Percentiles rank a stretch among this genome's conserved stretches.
phyloP scores from a whole-genome alignment of 2,113 vertebrate genomes.

The Grus americana region DNA sequence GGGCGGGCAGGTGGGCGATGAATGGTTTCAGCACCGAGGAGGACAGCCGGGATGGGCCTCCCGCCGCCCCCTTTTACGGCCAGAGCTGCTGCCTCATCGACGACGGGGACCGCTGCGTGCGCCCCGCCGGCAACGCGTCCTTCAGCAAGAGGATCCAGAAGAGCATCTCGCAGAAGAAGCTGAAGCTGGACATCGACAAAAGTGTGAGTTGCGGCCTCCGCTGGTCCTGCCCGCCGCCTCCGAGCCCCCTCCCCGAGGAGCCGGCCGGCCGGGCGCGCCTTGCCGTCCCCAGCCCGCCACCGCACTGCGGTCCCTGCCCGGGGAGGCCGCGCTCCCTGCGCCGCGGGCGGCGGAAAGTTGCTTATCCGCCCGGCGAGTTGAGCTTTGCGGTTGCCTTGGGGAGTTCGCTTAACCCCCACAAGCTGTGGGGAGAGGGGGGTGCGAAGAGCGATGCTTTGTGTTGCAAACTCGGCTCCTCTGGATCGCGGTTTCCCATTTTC shows the following conservation, averaged over 20 bases:
- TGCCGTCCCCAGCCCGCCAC: neutral
- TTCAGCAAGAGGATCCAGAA: slow-evolving; percentile 87
- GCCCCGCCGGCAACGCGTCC: slow-evolving; percentile 95
- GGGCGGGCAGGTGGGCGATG: slow-evolving; percentile 74
- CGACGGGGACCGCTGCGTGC: slow-evolving; percentile 92
- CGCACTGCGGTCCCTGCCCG: slow-evolving; percentile 20
- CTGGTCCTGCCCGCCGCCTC: neutral
- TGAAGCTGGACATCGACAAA: slow-evolving; percentile 95
- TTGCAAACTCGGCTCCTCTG: fast-evolving
- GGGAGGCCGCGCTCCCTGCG: neutral
- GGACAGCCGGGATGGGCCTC: slow-evolving; percentile 91
- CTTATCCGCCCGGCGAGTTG: neutral
- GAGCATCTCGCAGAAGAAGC: slow-evolving; percentile 87
- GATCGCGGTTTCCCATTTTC: fast-evolving
- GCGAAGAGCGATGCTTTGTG: neutral
- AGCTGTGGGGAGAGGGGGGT: neutral
- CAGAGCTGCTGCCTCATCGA: slow-evolving; percentile 98
- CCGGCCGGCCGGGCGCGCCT: neutral
- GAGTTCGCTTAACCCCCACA: fast-evolving
- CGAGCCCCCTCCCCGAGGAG: neutral
- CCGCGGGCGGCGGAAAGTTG: neutral
- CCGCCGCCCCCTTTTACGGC: slow-evolving; percentile 86
- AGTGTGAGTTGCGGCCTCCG: slow-evolving; percentile 81
- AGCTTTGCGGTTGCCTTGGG: neutral
- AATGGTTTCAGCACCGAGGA: slow-evolving; percentile 98